These are phyloP conservation scores for Ctenodactylus gundi DNA, from an alignment of 2,113 vertebrate genomes.

Conservation along the genomic window DNA sequence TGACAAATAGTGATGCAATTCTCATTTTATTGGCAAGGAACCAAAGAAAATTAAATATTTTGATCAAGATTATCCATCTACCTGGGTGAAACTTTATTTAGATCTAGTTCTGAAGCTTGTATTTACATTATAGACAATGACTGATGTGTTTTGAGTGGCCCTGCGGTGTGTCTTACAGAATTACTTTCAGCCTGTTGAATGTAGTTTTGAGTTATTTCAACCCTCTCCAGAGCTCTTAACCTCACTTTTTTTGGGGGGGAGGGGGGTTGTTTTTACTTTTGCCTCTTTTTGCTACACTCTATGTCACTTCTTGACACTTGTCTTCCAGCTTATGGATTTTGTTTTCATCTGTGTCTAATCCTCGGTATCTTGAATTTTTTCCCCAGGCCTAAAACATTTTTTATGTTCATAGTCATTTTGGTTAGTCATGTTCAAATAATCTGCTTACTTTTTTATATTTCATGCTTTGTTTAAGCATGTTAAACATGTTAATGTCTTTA, in stretches of 20 bases:
- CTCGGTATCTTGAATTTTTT: background rate
- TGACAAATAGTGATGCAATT: background rate
- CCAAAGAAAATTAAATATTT: constrained; percentile 38
- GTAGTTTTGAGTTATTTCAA: background rate
- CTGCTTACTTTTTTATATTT: background rate
- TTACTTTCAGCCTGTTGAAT: no score
- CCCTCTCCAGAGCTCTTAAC: background rate
- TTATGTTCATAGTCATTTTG: background rate
- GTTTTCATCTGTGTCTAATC: background rate
- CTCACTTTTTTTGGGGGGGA: background rate
- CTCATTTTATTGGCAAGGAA: no score
- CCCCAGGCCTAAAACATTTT: background rate
- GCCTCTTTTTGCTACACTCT: background rate
- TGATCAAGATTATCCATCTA: background rate
- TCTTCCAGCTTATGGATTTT: background rate
- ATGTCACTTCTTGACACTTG: background rate
- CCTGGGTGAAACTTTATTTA: constrained; percentile 1
- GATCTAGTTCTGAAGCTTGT: background rate
- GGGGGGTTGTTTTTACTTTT: background rate
- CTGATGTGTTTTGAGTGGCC: no score
- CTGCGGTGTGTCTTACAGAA: no score
- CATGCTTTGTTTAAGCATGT: background rate
- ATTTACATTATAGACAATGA: no score
- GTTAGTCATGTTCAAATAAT: background rate
- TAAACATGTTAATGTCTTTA: background rate